A percentile compares a stretch with the other conserved stretches of the same genome.
phyloP scores from a whole-genome alignment of 2,113 vertebrate species.

The Anseranas semipalmata region DNA sequence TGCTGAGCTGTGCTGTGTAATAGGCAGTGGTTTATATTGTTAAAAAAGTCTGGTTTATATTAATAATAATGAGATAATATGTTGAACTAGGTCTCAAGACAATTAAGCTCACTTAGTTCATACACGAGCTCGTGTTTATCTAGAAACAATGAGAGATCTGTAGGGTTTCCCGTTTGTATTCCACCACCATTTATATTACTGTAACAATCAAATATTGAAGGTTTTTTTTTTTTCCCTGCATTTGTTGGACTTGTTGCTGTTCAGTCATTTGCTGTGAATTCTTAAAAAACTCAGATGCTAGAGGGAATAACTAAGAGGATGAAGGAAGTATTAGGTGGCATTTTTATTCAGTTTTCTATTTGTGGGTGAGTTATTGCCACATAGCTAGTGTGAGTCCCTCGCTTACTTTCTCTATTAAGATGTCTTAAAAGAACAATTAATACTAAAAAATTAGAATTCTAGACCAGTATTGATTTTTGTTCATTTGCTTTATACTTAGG shows the following conservation, averaged over 20 bases:
- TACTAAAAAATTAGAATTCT: background rate
- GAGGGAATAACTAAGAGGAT: background rate
- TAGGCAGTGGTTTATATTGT: background rate
- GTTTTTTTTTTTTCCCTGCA: background rate
- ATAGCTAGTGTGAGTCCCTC: background rate
- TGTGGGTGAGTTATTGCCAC: background rate
- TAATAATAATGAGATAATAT: background rate
- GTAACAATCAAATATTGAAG: background rate
- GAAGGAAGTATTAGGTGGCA: background rate
- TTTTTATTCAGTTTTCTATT: background rate
- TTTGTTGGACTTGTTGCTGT: background rate
- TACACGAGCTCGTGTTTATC: background rate
- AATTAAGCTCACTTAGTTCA: background rate
- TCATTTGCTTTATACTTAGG: slow-evolving; percentile 74
- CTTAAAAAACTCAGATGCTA: background rate
- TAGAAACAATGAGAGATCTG: background rate
- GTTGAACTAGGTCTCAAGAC: background rate
- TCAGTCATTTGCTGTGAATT: background rate
- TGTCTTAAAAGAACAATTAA: background rate
- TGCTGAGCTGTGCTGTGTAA: background rate
- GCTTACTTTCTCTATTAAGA: background rate
- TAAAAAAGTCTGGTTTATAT: background rate
- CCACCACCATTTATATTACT: background rate
- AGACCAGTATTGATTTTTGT: background rate
- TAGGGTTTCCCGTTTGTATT: background rate